Evolutionary conservation across 2,797 vertebrate species (phyloP).

Genomic region (Crypturellus tataupa): DNA sequence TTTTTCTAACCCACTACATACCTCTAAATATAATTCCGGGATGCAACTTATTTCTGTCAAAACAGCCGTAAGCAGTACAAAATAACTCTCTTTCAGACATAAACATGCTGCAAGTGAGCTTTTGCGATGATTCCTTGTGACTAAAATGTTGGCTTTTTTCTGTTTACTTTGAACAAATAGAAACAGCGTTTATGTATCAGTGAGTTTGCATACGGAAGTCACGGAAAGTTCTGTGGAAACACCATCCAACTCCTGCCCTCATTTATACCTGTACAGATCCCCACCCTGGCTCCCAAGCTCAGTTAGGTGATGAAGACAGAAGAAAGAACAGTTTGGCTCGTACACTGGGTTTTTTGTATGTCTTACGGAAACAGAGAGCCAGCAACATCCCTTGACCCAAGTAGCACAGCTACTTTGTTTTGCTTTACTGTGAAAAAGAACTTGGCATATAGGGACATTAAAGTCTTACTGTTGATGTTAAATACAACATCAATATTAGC

Average conservation of each 20-base stretch:
- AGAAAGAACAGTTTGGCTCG: neutral
- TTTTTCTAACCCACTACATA: neutral
- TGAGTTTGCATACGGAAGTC: neutral
- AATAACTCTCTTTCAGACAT: neutral
- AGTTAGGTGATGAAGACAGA: neutral
- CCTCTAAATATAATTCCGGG: conserved; percentile 17
- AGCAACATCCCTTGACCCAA: neutral
- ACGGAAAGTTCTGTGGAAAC: neutral
- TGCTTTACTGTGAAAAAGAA: neutral
- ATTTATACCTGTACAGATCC: neutral
- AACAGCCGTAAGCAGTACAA: conserved; percentile 11
- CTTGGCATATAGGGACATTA: neutral
- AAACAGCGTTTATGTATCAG: neutral
- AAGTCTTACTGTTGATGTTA: neutral
- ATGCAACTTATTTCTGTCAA: neutral
- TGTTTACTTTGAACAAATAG: neutral
- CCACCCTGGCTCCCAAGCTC: neutral
- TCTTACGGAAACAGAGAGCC: neutral
- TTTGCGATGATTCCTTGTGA: neutral
- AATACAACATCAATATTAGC: neutral
- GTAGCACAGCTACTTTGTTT: neutral
- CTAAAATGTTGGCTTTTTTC: neutral
- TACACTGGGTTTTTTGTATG: neutral
- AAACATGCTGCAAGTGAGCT: neutral
- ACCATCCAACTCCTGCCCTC: neutral